phyloP scores from a whole-genome alignment of 2,888 invertebrate species.

The Habroteleia sp. region DNA sequence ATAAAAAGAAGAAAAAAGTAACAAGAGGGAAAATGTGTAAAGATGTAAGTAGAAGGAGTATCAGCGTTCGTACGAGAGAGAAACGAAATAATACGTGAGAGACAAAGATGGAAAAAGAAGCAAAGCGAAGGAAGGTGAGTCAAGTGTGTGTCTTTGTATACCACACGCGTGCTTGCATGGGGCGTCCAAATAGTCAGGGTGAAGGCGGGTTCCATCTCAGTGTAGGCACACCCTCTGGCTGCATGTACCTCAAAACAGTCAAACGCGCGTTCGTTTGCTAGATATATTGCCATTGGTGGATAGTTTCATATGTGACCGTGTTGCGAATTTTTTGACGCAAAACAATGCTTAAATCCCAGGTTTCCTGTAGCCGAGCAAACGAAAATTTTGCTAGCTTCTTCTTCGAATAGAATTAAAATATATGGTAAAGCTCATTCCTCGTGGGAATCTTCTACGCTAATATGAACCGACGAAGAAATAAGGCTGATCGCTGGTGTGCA shows the following conservation, averaged over 20 bases:
- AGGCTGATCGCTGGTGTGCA: constrained; percentile 46
- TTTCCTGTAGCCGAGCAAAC: constrained; percentile 6
- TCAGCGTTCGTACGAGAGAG: constrained; percentile 74
- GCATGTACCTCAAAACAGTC: constrained; percentile 63
- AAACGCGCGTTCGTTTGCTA: constrained; percentile 46
- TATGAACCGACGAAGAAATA: constrained; percentile 65
- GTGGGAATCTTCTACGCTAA: constrained; percentile 74
- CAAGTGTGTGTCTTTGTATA: constrained; percentile 76
- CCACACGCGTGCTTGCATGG: constrained; percentile 74
- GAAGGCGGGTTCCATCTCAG: constrained; percentile 69
- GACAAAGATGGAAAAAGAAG: constrained; percentile 43
- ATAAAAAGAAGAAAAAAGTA: constrained; percentile 25
- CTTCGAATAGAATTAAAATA: constrained; percentile 60
- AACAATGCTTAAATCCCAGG: constrained; percentile 60
- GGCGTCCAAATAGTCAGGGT: constrained; percentile 70
- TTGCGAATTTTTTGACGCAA: constrained; percentile 64
- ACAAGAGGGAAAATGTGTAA: constrained; percentile 41
- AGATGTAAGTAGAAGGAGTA: constrained; percentile 67
- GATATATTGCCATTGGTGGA: constrained; percentile 33
- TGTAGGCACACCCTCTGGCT: constrained; percentile 70
- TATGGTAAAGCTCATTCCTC: constrained; percentile 71
- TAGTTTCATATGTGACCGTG: constrained; percentile 59
- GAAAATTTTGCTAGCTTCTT: constrained; percentile 25
- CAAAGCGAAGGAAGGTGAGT: constrained; percentile 47
- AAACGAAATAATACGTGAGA: constrained; percentile 79